Evolutionary conservation across 2,888 invertebrate species (phyloP).

Genomic region (Mechanitis messenoides): DNA sequence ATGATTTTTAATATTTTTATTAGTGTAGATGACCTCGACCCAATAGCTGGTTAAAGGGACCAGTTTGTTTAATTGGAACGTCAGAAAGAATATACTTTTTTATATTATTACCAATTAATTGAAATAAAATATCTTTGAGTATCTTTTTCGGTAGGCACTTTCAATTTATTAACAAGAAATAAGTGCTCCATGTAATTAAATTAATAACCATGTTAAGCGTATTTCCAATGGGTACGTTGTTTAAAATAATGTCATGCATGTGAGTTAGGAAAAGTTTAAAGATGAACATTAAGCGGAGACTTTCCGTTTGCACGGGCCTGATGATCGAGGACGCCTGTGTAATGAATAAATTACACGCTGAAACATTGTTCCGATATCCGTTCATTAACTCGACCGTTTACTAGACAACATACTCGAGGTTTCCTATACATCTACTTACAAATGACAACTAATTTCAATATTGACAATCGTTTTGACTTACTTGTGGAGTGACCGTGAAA

Average conservation of each 20-base stretch:
- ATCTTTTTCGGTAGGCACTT: too few species aligned
- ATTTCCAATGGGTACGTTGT: too few species aligned
- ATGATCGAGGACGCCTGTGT: conserved; percentile 73
- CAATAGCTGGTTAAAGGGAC: too few species aligned
- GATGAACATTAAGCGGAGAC: conserved; percentile 53
- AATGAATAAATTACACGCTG: conserved; percentile 77
- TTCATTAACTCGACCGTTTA: conserved; percentile 62
- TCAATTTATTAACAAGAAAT: too few species aligned
- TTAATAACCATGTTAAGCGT: too few species aligned
- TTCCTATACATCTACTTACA: conserved; percentile 38
- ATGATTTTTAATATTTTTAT: too few species aligned
- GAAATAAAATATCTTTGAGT: too few species aligned
- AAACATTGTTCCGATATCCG: conserved; percentile 71
- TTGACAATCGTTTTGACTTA: conserved; percentile 58
- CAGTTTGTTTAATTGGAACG: too few species aligned
- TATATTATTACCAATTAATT: too few species aligned
- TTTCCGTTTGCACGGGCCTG: conserved; percentile 61
- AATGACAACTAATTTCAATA: conserved; percentile 55
- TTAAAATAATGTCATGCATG: not conserved
- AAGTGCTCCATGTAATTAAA: too few species aligned
- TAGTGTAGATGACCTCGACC: too few species aligned
- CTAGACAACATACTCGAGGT: conserved; percentile 43
- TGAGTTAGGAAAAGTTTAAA: conserved; percentile 4
- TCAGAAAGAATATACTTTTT: too few species aligned
- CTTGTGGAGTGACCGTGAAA: conserved; percentile 51